Conservation (phyloP, 2,888 invertebrate genomes). For the Spicauda simplicius region DNA sequence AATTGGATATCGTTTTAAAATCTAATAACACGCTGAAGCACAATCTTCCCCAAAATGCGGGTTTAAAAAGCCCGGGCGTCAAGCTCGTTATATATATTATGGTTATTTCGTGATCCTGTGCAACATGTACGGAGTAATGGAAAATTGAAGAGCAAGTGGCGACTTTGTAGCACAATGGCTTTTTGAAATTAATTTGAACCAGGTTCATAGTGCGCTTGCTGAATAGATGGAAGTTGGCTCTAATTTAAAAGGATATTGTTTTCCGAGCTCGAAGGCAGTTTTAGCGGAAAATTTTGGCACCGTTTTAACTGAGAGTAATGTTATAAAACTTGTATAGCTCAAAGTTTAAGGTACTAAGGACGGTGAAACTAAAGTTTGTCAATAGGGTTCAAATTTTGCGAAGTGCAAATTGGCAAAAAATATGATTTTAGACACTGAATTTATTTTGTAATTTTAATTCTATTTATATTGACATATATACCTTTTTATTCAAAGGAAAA, state of each 20-base stretch:
- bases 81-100: not conserved
- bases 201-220: constrained; percentile 2
- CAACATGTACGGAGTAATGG: constrained; percentile 6
- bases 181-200: constrained; percentile 21
- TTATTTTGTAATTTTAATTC: no score
- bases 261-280: not conserved
- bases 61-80: constrained; percentile 2
- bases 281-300: not conserved
- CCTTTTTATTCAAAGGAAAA: no score
- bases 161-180: constrained; percentile 4
- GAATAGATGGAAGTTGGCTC: constrained; percentile 12
- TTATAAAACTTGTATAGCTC: not conserved
- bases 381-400: no score
- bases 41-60: constrained; percentile 15
- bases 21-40: constrained; percentile 1
- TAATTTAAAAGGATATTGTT: constrained; percentile 22
- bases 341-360: no score
- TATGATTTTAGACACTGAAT: no score
- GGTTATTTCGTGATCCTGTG: constrained; percentile 1
- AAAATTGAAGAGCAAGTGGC: constrained; percentile 8
- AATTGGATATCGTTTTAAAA: constrained; percentile 5
- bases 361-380: no score
- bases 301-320: not conserved
- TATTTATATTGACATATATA: no score
- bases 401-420: no score